Conservation (phyloP, 1,140 invertebrate species). For the Drosophila ficusphila region DNA sequence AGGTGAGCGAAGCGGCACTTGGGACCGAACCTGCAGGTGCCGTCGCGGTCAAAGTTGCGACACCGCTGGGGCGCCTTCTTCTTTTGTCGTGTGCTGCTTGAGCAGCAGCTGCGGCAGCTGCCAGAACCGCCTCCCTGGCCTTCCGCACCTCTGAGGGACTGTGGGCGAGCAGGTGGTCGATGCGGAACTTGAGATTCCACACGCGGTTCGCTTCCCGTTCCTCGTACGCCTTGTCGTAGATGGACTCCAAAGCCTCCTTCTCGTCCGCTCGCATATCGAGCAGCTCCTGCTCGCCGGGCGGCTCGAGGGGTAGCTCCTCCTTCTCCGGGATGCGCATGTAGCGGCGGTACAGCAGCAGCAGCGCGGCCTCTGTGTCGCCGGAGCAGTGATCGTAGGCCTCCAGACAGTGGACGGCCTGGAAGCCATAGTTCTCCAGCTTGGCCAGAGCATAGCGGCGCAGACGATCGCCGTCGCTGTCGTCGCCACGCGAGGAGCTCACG, state of each 20-base stretch:
- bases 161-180: conserved; percentile 88
- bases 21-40: conserved; percentile 87
- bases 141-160: conserved; percentile 85
- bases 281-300: conserved; percentile 85
- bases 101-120: conserved; percentile 35
- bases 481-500: conserved; percentile 86
- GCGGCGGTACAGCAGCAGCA: conserved; percentile 88
- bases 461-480: conserved; percentile 82
- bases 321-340: conserved; percentile 85
- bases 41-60: conserved; percentile 88
- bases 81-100: conserved; percentile 71
- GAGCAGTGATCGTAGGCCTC: conserved; percentile 88
- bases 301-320: conserved; percentile 36
- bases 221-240: conserved; percentile 88
- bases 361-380: conserved; percentile 87
- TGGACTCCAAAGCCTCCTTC: conserved; percentile 89
- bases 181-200: conserved; percentile 88
- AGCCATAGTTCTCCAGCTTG: conserved; percentile 90
- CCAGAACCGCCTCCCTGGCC: conserved; percentile 81
- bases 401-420: conserved; percentile 89
- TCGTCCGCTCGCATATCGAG: conserved; percentile 88
- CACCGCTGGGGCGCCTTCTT: conserved; percentile 86
- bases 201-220: conserved; percentile 88
- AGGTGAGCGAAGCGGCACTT: conserved; percentile 91
- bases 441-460: conserved; percentile 88